phyloP scores from a whole-genome alignment of 1,140 invertebrate genomes.

The Dendroctonus valens region DNA sequence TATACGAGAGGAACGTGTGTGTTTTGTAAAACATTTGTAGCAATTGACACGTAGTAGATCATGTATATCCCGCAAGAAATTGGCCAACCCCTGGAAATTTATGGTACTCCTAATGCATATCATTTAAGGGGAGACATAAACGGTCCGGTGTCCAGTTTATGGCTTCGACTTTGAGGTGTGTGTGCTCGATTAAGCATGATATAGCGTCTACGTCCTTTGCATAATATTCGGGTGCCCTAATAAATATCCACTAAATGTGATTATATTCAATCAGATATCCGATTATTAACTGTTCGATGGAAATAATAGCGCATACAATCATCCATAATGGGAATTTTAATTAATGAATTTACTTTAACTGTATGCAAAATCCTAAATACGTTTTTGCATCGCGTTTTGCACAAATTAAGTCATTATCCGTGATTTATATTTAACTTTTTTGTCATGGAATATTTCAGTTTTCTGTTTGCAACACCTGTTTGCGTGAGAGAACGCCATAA shows the following conservation, averaged over 20 bases:
- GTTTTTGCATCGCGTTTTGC: constrained; percentile 7
- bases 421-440: constrained; percentile 13
- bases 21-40: constrained; percentile 40
- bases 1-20: constrained; percentile 29
- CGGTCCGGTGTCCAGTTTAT: neutral
- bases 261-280: neutral
- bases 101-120: constrained; percentile 16
- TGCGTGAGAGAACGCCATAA: constrained; percentile 2
- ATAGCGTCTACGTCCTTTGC: neutral
- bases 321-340: neutral
- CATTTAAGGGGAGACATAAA: constrained; percentile 1
- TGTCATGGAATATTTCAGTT: constrained; percentile 10
- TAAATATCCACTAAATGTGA: neutral
- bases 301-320: neutral
- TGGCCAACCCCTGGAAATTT: constrained; percentile 36
- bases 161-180: neutral
- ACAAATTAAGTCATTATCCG: constrained; percentile 8
- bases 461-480: constrained; percentile 12
- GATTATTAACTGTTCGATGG: neutral
- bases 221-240: neutral
- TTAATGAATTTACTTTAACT: neutral
- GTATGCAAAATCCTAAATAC: neutral
- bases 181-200: too few species aligned
- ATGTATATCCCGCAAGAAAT: constrained; percentile 40
- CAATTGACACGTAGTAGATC: constrained; percentile 46